Conservation (phyloP, 2,888 invertebrate genomes). For the Antitype chi region DNA sequence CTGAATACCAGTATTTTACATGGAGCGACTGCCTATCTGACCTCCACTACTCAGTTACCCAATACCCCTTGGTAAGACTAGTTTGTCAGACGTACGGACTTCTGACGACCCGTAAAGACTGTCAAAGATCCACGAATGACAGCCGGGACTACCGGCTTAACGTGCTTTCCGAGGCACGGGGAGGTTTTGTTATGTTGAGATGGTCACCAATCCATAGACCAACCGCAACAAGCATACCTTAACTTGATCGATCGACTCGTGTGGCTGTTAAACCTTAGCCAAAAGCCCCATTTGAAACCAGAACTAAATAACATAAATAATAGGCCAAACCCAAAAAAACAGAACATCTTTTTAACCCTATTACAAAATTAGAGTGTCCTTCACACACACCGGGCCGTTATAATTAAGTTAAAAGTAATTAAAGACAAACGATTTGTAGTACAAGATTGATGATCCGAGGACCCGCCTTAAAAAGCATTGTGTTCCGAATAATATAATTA, state of each 20-base stretch:
- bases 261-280: not conserved
- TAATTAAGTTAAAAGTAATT: constrained; percentile 77
- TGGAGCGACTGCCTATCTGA: too few relatives aligned
- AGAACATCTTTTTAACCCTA: constrained; percentile 13
- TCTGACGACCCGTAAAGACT: too few relatives aligned
- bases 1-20: too few relatives aligned
- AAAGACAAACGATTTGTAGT: constrained; percentile 63
- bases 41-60: too few relatives aligned
- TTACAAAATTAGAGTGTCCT: constrained; percentile 35
- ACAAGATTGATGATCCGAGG: constrained; percentile 68
- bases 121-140: not conserved
- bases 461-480: constrained; percentile 64
- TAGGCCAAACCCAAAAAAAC: not conserved
- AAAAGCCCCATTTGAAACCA: not conserved
- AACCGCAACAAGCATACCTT: not conserved
- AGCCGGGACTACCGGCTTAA: too few relatives aligned
- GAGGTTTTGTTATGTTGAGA: not conserved
- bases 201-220: not conserved
- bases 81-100: too few relatives aligned
- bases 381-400: constrained; percentile 63
- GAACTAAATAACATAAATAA: constrained; percentile 4
- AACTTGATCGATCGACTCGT: not conserved
- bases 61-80: too few relatives aligned
- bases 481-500: constrained; percentile 70
- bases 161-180: too few relatives aligned